Evolutionary conservation across 2,888 invertebrate species (phyloP), one percentile per base, ranked within the genome.

Genomic region (Gordius sp.): DNA sequence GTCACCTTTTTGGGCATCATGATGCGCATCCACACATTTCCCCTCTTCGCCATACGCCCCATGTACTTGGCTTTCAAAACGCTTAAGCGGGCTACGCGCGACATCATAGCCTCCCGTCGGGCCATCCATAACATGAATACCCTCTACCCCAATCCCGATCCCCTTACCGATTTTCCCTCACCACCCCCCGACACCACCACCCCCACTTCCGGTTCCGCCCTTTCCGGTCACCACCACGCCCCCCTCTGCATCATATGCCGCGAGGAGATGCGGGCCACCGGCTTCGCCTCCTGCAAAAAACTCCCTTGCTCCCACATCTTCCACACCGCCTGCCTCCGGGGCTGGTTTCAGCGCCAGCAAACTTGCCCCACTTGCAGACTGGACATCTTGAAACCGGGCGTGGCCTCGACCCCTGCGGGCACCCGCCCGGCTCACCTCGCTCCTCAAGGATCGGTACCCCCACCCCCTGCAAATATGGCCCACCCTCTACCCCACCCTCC

Each of bases 261-360:
- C 18, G 81, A 82, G 68, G 81, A 81, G 67, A 82, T 81, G 81
- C 74, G 75, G 58, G 73, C 75, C 57, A 63, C 59, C 27, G 59
- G 59, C 59, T 58, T 59, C 2, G 72, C 75, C 61, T 79, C 77
- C 56, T 81, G 89, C 41, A 97, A 99, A 72, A 93, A 91, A 68
- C 72, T 99, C 61, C 93, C 97, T 0, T 99, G 97, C 72, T 87
- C 87, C 69, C 97, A 99, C 70, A 93, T 99, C 65, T 97, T 99
- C 75, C 97, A 99, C 72, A 83, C 89, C 53, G 81, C 83, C 58
- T 97, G 97, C 70, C 75, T 97, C 58, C 78, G 93, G 56, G 86
- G 89, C 41, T 99, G 97, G 97, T 99, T 99, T 73, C 97, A 97
- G 72, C 78, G 97, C 4, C 97, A 99, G 69, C 97, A 99, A 73